phyloP scores from a whole-genome alignment of 2,797 vertebrate species.

The Aplochiton taeniatus region DNA sequence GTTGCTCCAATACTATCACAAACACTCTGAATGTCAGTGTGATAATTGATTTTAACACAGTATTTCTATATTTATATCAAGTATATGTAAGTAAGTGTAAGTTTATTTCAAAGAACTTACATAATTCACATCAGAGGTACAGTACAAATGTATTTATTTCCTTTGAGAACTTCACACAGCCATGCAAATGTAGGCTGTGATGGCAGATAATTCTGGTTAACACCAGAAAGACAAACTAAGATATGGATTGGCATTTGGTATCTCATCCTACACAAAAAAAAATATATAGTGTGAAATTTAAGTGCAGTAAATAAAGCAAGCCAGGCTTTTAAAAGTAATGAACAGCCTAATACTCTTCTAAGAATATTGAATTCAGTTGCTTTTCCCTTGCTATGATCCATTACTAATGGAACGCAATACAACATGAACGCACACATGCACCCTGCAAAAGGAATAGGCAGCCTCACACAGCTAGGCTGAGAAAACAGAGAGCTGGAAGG shows the following conservation, averaged over 20 bases:
- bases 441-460: not conserved
- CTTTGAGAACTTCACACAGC: conserved; percentile 21
- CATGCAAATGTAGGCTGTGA: not conserved
- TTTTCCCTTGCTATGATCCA: conserved; percentile 4
- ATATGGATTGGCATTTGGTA: no score
- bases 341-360: not conserved
- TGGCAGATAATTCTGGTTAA: not conserved
- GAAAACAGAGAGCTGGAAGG: conserved; percentile 3
- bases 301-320: no score
- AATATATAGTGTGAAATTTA: no score
- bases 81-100: conserved; percentile 12
- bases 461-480: not conserved
- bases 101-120: conserved; percentile 17
- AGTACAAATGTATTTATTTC: conserved; percentile 11
- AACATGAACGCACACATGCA: not conserved
- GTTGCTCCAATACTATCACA: conserved; percentile 6
- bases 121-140: conserved; percentile 25
- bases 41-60: conserved; percentile 16
- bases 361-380: conserved; percentile 10
- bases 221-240: not conserved
- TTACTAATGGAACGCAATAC: not conserved
- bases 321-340: no score
- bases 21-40: conserved; percentile 25
- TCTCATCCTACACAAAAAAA: no score
- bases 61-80: conserved; percentile 10